Evolutionary conservation across 2,888 invertebrate species (phyloP), one percentile per base, ranked within the genome.

Genomic region (Caradrina clavipalpis): DNA sequence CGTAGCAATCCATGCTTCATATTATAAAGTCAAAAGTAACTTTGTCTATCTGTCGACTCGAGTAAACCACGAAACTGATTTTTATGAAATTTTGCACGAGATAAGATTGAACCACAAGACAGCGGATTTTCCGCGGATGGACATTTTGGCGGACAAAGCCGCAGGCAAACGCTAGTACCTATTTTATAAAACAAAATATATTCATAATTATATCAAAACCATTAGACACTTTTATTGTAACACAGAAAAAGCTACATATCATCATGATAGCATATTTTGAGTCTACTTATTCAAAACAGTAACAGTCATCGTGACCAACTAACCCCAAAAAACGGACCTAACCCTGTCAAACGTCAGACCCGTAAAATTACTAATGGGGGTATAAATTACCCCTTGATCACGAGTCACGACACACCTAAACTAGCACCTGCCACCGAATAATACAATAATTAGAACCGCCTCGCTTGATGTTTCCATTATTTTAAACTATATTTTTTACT

Each of bases 371-470:
- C 90, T 91, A 92, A 92, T 92, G 88, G 87, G 86, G 82, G 87
- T 91, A 92, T 91, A 92, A 91, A 91, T 91, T 91, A 91, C 87
- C 88, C 88, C 87, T 88, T 80, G 83, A 85, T 69, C 74, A 76
- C 72, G 70, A 66, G 84, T 69, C 74, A 76, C 72, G 70, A 66
- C 65, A 73, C 72, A 66, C 39, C 69, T 65, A 61, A 56, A 67
- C 73, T 67, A 78, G 76, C 93, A 94, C 94, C 94, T 94, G 94
- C 92, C 89, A 87, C 88, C 89, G 87, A 89, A 91, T 88, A 89
- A 88, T 88, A 86, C 62, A 78, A 81, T 81, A 78, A 78, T 81
- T 78, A 81, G 78, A 78, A 81, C 72, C 56, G 60, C 64, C 70
- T 21, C 62, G 68, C 49, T 79, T 76, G 72, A 84, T 80, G 75